Base-by-base conservation (phyloP, 2,113 vertebrate species). In the Rhinoderma darwinii region DNA sequence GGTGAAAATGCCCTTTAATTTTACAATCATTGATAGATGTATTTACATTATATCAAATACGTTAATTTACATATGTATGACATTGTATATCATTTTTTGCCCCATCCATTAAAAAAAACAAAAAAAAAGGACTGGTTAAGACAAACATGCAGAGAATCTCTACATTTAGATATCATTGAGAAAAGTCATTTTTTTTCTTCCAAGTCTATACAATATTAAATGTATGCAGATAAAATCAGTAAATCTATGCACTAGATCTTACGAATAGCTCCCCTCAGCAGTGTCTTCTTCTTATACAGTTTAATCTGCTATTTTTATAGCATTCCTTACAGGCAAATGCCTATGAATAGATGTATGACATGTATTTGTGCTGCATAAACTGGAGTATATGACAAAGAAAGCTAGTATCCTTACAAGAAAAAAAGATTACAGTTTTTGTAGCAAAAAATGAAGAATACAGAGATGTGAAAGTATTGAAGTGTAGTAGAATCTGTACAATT, bases 291-390 rank as follows among this genome's bases (percentile, higher is more conserved):
- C 75, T 54, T 50, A 76, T 76, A 76, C 74, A 30, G n/a, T 51
- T 76, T 51, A 78, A 78, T 51, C 75, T 78, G 44, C 75, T 78
- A 78, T 78, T 54, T 78, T 78, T 78, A 78, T 78, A 78, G 14
- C 44, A 35, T 78, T 51, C 47, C 75, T 78, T 78, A 77, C 47
- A 78, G 75, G 75, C 75, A 78, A 78, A 78, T 54, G 17, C 17
- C 75, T 78, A 78, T 78, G 75, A 78, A 78, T 78, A 78, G 75
- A 78, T 78, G 44, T 51, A 78, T 77, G 74, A 78, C 75, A 78
- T 78, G 27, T 78, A 51, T 78, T 78, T 75, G 30, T 78, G 75
- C 75, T 54, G 75, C 75, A 78, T 78, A 78, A 78, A 78, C 44
- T 78, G 30, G 50, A 54, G 75, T 54, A n/a, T 54, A 35, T 44